Evolutionary conservation across 2,888 invertebrate species (phyloP), one percentile per base, ranked within the genome.

Genomic region (Fragum whitleyi): DNA sequence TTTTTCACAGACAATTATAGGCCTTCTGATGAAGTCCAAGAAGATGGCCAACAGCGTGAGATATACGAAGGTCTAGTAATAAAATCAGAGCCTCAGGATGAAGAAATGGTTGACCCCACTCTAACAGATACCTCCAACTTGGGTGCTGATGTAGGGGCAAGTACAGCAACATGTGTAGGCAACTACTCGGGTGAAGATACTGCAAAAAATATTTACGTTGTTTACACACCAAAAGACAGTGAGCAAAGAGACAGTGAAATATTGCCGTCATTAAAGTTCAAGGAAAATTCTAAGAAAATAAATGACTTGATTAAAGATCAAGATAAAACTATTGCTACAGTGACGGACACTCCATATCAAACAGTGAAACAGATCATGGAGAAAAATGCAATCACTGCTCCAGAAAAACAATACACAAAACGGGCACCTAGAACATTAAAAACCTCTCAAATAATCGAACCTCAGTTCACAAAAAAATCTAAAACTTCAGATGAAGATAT

Each of bases 301-400:
- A 23, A 28, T 23, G 65, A 39, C 9, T 42, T 65, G 42, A 65
- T 65, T 23, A 57, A 26, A 57, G 65, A 65, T 32, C 32, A 65
- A 23, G 42, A 65, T 3, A 65, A 65, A 65, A 42, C 65, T 0
- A 5, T 6, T 0, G 39, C 29, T 5, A 65, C 65, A 14, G 21
- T 65, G 16, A 65, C 65, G 1, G 65, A 65, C 11, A 39, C 11
- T 21, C 65, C 65, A 3, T 65, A 65, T 65, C 36, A 65, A 42
- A 42, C 42, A 23, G 65, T 65, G 6, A 21, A 28, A 65, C 39
- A 65, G 26, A 65, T 65, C 6, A 5, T 21, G 6, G 26, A 57
- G 26, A 26, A 14, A 57, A 57, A 57, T 23, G 26, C 23, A 2
- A 2, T 5, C 3, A 23, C 14, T 11, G 14, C 21, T 57, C 57